Base-by-base conservation (phyloP, 2,888 invertebrate species). In the Sphaerophoria rueppellii region DNA sequence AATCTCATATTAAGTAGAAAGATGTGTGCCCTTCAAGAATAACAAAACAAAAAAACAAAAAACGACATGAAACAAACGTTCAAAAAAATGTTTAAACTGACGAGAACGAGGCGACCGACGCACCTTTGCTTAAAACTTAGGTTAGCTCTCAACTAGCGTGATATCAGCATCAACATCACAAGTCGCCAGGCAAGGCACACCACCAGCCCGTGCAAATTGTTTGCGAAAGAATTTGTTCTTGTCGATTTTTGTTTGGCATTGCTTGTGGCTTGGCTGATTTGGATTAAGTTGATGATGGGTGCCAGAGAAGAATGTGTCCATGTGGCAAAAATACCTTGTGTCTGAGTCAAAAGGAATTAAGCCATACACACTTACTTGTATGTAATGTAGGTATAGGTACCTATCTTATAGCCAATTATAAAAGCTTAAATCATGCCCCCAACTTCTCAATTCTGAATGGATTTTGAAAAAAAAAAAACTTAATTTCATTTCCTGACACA, bases 11-110 rank as follows among this genome's bases (percentile, higher is more conserved):
- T 74, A 57, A 74, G 58, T 52, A 63, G 78, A 67, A 43, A 43
- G 82, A 78, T 16, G 43, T 60, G 60, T 78, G 78, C 82, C 74
- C 73, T 74, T 77, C 72, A 76, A 40, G 57, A 71, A 71, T 32
- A 4, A 61, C 48, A n/a, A 58, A 57, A n/a, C 40, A 43, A 43
- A 6, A 5, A 43, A 43, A 43, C 0, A 69, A 73, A 43, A 55
- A 35, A 57, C 55, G 12, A 11, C 43, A 57, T 14, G 4, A 57
- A 34, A 24, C 24, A n/a, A 57, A 43, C 55, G 55, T 67, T 67
- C 52, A 67, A 67, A 52, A 52, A 60, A 24, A 24, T 35, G 14
- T n/a, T 16, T 24, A 52, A 71, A 40, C 65, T 54, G 65, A 72
- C 52, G 16, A 65, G 40, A 60, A 60, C 12, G 16, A 58, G 37